These are phyloP conservation scores for Ara ararauna DNA, from an alignment of 2,797 vertebrate species.

Conservation along the genomic window DNA sequence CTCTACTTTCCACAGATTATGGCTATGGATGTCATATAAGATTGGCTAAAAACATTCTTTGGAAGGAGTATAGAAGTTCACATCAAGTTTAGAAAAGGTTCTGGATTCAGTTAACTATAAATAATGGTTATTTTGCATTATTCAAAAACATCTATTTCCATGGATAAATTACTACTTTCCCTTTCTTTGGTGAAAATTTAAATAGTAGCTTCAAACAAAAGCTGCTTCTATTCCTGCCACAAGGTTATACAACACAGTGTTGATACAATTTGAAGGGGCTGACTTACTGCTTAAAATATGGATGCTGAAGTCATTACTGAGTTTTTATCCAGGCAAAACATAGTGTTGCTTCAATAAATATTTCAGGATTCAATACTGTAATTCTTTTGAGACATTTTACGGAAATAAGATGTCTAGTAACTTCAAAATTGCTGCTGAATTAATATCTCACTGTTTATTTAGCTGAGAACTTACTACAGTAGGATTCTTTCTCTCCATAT, in stretches of 20 bases:
- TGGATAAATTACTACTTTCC: slow-evolving; percentile 65
- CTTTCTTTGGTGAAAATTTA: slow-evolving; percentile 66
- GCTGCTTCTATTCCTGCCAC: slow-evolving; percentile 64
- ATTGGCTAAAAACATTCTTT: slow-evolving; percentile 44
- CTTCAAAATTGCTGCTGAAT: slow-evolving; percentile 20
- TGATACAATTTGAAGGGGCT: slow-evolving; percentile 53
- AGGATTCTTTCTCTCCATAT: background rate
- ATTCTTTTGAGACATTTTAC: slow-evolving; percentile 28
- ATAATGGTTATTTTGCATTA: slow-evolving; percentile 71
- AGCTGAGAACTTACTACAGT: background rate
- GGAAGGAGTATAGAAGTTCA: slow-evolving; percentile 52
- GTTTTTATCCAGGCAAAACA: slow-evolving; percentile 56
- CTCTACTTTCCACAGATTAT: slow-evolving; percentile 34
- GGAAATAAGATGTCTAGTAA: slow-evolving; percentile 23
- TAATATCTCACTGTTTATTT: slow-evolving; percentile 41
- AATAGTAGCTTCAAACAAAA: slow-evolving; percentile 69
- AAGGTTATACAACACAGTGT: slow-evolving; percentile 64
- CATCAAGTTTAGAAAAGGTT: slow-evolving; percentile 64
- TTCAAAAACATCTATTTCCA: slow-evolving; percentile 67
- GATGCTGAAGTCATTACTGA: slow-evolving; percentile 54
- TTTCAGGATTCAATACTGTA: slow-evolving; percentile 18
- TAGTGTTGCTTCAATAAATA: slow-evolving; percentile 48
- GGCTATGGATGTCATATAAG: background rate
- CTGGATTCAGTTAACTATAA: slow-evolving; percentile 59
- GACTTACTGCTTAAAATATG: slow-evolving; percentile 62